Percentiles rank a stretch among this genome's conserved stretches.
Evolutionary conservation across 1,140 invertebrate species (phyloP).

Genomic region (Zaprionus tsacasi): DNA sequence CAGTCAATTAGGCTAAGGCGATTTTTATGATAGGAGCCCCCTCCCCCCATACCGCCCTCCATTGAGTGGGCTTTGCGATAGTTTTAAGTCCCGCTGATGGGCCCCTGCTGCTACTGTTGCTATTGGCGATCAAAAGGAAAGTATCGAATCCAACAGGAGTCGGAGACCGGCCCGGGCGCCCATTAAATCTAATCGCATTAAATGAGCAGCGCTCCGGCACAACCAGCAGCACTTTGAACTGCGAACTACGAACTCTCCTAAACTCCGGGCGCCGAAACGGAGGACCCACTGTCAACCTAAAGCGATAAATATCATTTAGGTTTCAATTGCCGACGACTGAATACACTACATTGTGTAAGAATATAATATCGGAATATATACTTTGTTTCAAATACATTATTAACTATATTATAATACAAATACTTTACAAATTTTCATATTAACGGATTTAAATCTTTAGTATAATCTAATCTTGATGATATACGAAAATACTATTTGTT

Average conservation of each 20-base stretch:
- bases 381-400: too few relatives aligned
- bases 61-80: constrained; percentile 43
- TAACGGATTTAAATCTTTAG: neutral
- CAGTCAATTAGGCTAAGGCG: constrained; percentile 78
- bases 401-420: too few relatives aligned
- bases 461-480: too few relatives aligned
- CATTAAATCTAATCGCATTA: constrained; percentile 82
- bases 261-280: neutral
- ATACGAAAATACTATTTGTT: too few relatives aligned
- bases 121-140: constrained; percentile 34
- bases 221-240: constrained; percentile 13
- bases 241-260: neutral
- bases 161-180: constrained; percentile 27
- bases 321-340: neutral
- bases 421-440: neutral
- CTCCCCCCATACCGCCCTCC: neutral
- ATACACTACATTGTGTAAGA: neutral
- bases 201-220: constrained; percentile 54
- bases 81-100: constrained; percentile 61
- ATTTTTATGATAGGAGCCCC: constrained; percentile 59
- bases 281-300: neutral
- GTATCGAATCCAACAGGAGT: constrained; percentile 44
- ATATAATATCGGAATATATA: too few relatives aligned
- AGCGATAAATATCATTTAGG: neutral
- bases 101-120: constrained; percentile 46